Percentiles rank a stretch among this genome's conserved stretches.
Evolutionary conservation across 2,888 invertebrate species (phyloP).

Genomic region (Apamea anceps): DNA sequence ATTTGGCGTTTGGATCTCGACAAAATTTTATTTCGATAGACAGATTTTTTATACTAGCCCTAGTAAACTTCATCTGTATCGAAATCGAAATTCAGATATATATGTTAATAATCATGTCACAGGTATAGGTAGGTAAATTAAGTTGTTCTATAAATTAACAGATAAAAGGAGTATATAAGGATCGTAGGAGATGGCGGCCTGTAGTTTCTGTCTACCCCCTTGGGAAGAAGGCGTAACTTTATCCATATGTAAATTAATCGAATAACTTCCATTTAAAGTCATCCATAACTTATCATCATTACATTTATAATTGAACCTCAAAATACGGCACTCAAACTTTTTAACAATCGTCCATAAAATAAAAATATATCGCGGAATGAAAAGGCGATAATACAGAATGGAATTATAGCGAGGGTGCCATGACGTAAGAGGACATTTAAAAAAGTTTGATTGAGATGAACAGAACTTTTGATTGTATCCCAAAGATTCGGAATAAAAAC

Average conservation of each 20-base stretch:
- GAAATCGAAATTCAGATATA: too few relatives aligned
- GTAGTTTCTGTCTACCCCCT: neutral
- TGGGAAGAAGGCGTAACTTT: neutral
- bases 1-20: too few relatives aligned
- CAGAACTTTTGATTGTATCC: constrained; percentile 87
- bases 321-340: constrained; percentile 70
- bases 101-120: too few relatives aligned
- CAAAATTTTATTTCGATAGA: too few relatives aligned
- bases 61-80: too few relatives aligned
- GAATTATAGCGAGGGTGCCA: constrained; percentile 77
- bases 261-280: neutral
- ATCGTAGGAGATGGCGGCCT: too few relatives aligned
- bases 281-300: constrained; percentile 36
- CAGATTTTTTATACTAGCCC: too few relatives aligned
- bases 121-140: too few relatives aligned
- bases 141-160: neutral
- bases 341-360: constrained; percentile 75
- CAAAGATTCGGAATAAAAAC: constrained; percentile 82
- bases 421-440: constrained; percentile 82
- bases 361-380: constrained; percentile 81
- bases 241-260: neutral
- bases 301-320: constrained; percentile 54
- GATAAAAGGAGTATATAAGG: neutral
- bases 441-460: constrained; percentile 88
- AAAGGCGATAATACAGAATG: constrained; percentile 81